Base-by-base conservation (phyloP, 1,140 invertebrate species). In the Ostrea edulis region DNA sequence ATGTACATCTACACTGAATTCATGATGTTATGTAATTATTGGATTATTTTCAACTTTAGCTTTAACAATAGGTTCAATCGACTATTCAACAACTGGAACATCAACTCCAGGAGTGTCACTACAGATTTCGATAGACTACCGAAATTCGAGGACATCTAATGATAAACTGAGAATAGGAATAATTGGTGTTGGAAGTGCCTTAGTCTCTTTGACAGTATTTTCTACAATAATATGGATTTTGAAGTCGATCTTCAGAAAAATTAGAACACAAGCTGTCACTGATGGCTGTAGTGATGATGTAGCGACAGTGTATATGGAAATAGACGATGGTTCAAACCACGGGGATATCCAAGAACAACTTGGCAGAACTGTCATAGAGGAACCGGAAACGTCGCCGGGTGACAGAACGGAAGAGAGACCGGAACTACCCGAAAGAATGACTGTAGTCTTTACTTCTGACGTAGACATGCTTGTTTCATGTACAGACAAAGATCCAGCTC, bases 301-400 rank as follows among this genome's bases (percentile, higher is more conserved):
- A 62, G 55, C 55, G 22, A 29, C 68, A 14, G 25, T 77, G 9
- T 77, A 77, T 25, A 77, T 77, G 68, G 68, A 77, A 29, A 77
- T 77, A 11, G 5, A 77, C 29, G 68, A 12, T 29, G 11, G 68
- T 11, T 77, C 22, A 14, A 35, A 35, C 11, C 68, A 77, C 22
- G 12, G 0, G 29, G 25, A 77, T 0, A 2, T 25, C 29, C 25
- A 25, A 25, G 12, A 77, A 12, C 25, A 8, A 77, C 22, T 77
- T 12, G 25, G 9, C 22, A 35, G 25, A 77, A 77, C 25, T 29
- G 68, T 77, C 8, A 29, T 77, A 77, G 29, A 25, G 5, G 29
- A 17, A 25, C 14, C 68, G 1, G 25, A 25, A 0, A 77, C 68
- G 35, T 29, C 68, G 8, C 22, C 29, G 2, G 25, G 11, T 11